phyloP scores from a whole-genome alignment of 1,140 invertebrate species.

The Caligus rogercresseyi region DNA sequence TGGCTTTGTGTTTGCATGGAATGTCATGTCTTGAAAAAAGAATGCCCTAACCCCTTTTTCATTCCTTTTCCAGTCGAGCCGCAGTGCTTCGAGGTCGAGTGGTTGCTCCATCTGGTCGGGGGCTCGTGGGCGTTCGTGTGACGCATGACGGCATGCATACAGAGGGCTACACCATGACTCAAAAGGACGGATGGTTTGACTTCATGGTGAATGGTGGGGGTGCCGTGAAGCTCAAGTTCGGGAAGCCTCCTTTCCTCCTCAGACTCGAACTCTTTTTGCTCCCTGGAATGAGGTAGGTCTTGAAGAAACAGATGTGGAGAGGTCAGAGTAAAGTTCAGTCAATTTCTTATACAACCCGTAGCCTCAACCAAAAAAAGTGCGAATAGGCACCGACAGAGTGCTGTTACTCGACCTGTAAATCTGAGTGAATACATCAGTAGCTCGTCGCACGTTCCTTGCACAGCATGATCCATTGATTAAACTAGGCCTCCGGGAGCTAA shows the following conservation, averaged over 20 bases:
- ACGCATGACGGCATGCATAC: conserved; percentile 45
- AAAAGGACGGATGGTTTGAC: conserved; percentile 85
- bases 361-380: too few species aligned
- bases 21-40: background rate
- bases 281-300: conserved; percentile 80
- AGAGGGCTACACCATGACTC: conserved; percentile 82
- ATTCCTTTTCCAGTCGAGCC: conserved; percentile 52
- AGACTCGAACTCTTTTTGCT: conserved; percentile 76
- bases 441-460: too few species aligned
- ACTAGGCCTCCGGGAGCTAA: too few species aligned
- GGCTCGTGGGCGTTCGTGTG: conserved; percentile 80
- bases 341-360: background rate
- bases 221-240: conserved; percentile 80
- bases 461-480: too few species aligned
- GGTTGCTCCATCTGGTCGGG: conserved; percentile 68
- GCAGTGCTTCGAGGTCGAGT: conserved; percentile 87
- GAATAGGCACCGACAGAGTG: background rate
- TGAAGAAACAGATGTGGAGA: too few species aligned
- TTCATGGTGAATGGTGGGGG: conserved; percentile 91
- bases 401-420: too few species aligned
- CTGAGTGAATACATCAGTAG: too few species aligned
- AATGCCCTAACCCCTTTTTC: background rate
- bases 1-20: too few species aligned
- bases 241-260: conserved; percentile 67
- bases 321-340: too few species aligned